These are phyloP conservation scores for Pachydiplax longipennis DNA, from an alignment of 2,888 invertebrate species.

Conservation along the genomic window DNA sequence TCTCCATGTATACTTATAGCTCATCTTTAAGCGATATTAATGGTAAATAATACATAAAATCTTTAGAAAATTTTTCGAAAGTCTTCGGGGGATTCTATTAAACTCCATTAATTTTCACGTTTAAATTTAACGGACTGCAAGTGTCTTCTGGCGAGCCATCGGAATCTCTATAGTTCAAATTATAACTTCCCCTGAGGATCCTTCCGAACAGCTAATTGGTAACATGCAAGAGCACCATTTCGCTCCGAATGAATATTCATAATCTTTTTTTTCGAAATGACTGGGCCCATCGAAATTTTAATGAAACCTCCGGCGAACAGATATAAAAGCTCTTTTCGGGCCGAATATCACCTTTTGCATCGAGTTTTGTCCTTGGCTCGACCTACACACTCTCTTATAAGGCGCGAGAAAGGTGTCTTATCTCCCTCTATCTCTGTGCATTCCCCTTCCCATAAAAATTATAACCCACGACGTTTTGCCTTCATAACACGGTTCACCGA, in stretches of 20 bases:
- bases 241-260: neutral
- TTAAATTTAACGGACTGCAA: no score
- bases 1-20: no score
- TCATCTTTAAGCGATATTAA: no score
- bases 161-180: neutral
- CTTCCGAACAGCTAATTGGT: neutral
- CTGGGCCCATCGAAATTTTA: neutral
- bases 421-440: neutral
- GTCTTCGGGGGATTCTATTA: no score
- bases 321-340: neutral
- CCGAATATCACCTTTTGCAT: neutral
- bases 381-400: neutral
- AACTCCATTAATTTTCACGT: no score
- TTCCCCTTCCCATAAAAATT: slow-evolving; percentile 24
- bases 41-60: no score
- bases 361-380: neutral
- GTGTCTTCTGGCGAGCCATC: no score
- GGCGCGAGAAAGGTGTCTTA: neutral
- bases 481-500: slow-evolving; percentile 42
- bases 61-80: no score
- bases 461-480: slow-evolving; percentile 39
- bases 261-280: neutral
- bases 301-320: neutral
- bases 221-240: neutral
- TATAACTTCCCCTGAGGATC: neutral